Evolutionary conservation across 92 coral and sea anemone genomes (phyloP).

Genomic region (Epizoanthus ramosus): DNA sequence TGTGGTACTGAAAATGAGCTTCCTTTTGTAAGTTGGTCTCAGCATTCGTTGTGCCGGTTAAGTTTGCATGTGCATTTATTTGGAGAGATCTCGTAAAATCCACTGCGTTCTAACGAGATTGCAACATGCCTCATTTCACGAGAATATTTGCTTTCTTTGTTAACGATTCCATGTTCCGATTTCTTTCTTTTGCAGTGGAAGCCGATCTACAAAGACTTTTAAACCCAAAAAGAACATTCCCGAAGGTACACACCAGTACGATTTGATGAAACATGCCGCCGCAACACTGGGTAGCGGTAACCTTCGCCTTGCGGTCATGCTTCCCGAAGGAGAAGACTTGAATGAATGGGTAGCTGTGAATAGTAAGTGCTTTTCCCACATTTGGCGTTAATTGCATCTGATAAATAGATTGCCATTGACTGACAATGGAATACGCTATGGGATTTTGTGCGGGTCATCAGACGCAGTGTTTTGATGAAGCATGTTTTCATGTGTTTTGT

Average conservation of each 20-base stretch:
- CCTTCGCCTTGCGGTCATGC: conserved; percentile 91
- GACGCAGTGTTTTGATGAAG: not conserved
- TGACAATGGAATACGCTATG: not conserved
- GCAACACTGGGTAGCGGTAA: conserved; percentile 99
- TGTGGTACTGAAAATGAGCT: conserved; percentile 84
- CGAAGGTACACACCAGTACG: conserved; percentile 99
- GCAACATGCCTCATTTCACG: conserved; percentile 30
- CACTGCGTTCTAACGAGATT: conserved; percentile 29
- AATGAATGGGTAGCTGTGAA: conserved; percentile 99
- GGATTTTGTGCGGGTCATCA: not conserved
- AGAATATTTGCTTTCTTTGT: conserved; percentile 26
- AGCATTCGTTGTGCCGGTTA: not conserved
- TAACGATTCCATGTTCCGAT: conserved; percentile 1
- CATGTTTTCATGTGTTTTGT: too few species aligned
- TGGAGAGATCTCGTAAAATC: conserved; percentile 5
- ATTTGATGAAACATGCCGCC: conserved; percentile 98
- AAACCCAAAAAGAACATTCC: conserved; percentile 99
- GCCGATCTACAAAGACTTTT: conserved; percentile 98
- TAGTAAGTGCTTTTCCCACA: conserved; percentile 61
- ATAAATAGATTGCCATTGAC: not conserved
- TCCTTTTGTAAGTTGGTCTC: conserved; percentile 91
- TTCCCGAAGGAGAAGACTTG: conserved; percentile 98
- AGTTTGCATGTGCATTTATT: conserved; percentile 14
- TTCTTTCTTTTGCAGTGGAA: conserved; percentile 70
- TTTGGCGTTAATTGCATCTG: not conserved